Evolutionary conservation across 2,113 vertebrate species (phyloP).

Genomic region (Thunnus maccoyii): DNA sequence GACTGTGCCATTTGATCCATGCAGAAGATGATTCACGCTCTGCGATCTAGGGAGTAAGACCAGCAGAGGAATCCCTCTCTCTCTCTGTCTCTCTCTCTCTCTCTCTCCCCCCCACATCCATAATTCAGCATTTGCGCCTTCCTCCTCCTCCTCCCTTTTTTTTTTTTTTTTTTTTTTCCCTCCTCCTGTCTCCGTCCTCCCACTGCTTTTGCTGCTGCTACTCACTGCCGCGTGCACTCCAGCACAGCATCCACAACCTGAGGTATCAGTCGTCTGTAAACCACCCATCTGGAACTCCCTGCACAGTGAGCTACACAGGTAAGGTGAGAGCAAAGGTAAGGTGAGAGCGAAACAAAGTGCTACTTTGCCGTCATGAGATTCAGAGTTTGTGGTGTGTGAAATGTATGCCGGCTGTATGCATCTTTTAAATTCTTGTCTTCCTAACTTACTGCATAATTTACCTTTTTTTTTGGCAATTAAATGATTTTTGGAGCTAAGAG

Average conservation of each 20-base stretch:
- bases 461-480: conserved; percentile 13
- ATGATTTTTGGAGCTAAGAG: conserved; percentile 16
- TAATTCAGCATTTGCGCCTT: conserved; percentile 73
- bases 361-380: conserved; percentile 14
- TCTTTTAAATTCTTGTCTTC: conserved; percentile 48
- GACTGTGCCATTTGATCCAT: conserved; percentile 77
- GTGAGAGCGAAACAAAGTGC: conserved; percentile 45
- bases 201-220: conserved; percentile 44
- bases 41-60: conserved; percentile 66
- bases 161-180: neutral
- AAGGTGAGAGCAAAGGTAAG: conserved; percentile 44
- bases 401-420: conserved; percentile 36
- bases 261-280: conserved; percentile 50
- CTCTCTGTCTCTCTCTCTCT: neutral
- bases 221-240: conserved; percentile 37
- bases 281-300: conserved; percentile 55
- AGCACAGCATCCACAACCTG: conserved; percentile 58
- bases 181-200: conserved; percentile 31
- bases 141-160: conserved; percentile 9
- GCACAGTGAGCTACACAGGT: conserved; percentile 47
- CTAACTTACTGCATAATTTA: conserved; percentile 52
- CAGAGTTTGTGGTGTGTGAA: conserved; percentile 43
- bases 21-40: conserved; percentile 79
- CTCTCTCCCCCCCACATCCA: conserved; percentile 67
- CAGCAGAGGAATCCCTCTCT: conserved; percentile 65